These are phyloP conservation scores for Ictalurus punctatus DNA, from an alignment of 2,113 vertebrate species.

Conservation along the genomic window DNA sequence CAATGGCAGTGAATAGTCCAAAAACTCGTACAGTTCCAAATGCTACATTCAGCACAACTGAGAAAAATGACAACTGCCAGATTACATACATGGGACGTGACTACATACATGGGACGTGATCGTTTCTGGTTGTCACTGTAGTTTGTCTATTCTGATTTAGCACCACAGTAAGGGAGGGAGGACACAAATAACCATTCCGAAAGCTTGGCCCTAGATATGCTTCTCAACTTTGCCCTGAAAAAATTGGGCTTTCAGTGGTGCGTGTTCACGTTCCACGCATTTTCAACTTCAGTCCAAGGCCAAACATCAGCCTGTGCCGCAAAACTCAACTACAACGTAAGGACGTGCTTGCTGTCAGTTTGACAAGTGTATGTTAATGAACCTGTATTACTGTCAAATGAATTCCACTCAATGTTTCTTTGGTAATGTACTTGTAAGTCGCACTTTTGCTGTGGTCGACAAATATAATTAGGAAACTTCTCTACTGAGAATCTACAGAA, in stretches of 20 bases:
- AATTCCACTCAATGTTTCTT: background rate
- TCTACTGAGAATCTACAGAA: background rate
- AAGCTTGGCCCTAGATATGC: background rate
- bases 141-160: background rate
- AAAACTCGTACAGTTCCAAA: background rate
- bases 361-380: background rate
- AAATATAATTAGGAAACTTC: background rate
- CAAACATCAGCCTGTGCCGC: background rate
- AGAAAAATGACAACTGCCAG: background rate
- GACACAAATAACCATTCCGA: background rate
- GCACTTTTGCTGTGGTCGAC: background rate
- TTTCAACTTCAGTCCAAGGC: background rate
- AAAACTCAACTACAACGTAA: background rate
- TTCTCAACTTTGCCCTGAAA: constrained; percentile 1
- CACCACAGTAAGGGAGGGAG: background rate
- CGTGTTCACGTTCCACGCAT: background rate
- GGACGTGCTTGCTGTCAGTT: background rate
- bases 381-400: background rate
- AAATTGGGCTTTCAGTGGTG: background rate
- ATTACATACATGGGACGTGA: background rate
- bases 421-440: background rate
- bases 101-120: background rate
- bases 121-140: no score
- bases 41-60: background rate
- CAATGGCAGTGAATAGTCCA: background rate